phyloP scores from a whole-genome alignment of 2,113 vertebrate genomes.

The Saguinus imperator region DNA sequence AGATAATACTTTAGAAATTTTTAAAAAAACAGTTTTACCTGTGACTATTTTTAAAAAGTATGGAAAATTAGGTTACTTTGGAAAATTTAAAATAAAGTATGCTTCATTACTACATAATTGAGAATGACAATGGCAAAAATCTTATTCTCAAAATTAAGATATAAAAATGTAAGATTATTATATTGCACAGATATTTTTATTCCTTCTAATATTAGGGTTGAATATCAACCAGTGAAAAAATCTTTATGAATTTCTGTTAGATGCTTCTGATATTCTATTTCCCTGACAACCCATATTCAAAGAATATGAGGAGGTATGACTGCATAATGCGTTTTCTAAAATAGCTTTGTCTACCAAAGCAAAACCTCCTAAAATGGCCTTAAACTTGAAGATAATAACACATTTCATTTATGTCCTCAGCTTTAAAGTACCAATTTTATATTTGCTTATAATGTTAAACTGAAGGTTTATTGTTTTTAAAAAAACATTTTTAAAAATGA shows the following conservation, averaged over 20 bases:
- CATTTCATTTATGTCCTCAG: not conserved
- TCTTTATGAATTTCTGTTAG: not conserved
- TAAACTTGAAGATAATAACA: not conserved
- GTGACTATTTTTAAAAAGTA: constrained; percentile 17
- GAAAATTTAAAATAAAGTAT: not conserved
- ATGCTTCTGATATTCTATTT: not conserved
- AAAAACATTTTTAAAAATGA: not conserved
- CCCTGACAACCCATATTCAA: not conserved
- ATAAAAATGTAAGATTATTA: not conserved
- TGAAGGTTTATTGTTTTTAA: not conserved
- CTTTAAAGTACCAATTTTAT: not conserved
- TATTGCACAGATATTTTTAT: not conserved
- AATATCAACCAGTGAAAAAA: not conserved
- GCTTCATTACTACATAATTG: not conserved
- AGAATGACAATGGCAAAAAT: not conserved
- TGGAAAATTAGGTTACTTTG: not conserved
- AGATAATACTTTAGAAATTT: not conserved
- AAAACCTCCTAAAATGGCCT: not conserved
- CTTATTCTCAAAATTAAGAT: not conserved
- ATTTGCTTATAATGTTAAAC: not conserved
- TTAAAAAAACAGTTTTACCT: not conserved
- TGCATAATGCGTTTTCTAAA: not conserved
- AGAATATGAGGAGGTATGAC: not conserved
- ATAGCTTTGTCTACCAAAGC: not conserved
- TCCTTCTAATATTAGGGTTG: not conserved